Percentiles rank a stretch among this genome's conserved stretches.
Conservation (phyloP, 2,113 vertebrate species). For the Trachemys scripta region DNA sequence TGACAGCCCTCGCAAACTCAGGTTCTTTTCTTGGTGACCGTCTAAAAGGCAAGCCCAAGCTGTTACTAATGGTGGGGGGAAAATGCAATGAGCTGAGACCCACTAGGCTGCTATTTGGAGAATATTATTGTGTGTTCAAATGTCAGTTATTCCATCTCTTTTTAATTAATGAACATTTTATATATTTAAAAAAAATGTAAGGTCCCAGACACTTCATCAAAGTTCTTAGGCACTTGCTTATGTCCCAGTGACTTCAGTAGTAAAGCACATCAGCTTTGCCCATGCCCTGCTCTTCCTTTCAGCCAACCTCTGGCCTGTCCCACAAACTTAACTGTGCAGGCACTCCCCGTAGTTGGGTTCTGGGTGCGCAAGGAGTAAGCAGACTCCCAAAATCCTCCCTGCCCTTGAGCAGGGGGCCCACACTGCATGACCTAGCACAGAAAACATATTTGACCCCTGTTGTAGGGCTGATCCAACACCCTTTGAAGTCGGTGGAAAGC, state of each 20-base stretch:
- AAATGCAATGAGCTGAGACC: not conserved
- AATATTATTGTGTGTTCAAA: slow-evolving; percentile 29
- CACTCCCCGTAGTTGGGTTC: not conserved
- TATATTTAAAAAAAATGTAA: not conserved
- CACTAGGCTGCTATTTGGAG: slow-evolving; percentile 17
- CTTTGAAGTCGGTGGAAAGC: not conserved
- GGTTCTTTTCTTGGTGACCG: not conserved
- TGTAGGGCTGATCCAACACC: not conserved
- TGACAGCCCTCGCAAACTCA: not conserved
- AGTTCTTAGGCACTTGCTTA: not conserved
- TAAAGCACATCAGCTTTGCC: not conserved
- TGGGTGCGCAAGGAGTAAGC: too few species aligned
- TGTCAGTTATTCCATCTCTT: not conserved
- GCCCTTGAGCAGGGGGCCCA: too few species aligned
- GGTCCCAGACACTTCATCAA: not conserved
- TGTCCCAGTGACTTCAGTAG: not conserved
- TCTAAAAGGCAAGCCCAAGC: not conserved
- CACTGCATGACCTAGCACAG: not conserved
- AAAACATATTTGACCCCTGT: not conserved
- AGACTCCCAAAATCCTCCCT: not conserved
- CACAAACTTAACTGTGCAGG: not conserved
- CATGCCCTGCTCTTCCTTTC: not conserved
- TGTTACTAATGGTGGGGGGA: not conserved
- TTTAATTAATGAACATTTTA: not conserved
- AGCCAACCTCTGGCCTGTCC: not conserved